Percentiles rank a stretch among this genome's conserved stretches.
phyloP scores from a whole-genome alignment of 2,113 vertebrate species.

The Heteronetta atricapilla region DNA sequence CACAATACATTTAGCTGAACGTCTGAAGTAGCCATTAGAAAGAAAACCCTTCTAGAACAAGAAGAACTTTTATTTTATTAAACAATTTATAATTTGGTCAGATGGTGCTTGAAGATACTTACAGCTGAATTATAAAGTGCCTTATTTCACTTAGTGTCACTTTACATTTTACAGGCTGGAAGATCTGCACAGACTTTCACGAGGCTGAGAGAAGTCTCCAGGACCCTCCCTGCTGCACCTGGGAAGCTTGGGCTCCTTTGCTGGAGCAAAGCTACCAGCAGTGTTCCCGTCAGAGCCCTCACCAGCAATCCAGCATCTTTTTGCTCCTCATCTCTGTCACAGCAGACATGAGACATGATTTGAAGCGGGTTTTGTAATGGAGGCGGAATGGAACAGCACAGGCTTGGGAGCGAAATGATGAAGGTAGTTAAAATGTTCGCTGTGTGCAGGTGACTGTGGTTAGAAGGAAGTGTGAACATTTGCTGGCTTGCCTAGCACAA shows the following conservation, averaged over 20 bases:
- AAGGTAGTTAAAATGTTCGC: conserved; percentile 27
- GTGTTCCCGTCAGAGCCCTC: conserved; percentile 5
- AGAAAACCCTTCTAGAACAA: conserved; percentile 13
- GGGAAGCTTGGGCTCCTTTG: conserved; percentile 16
- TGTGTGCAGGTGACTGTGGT: conserved; percentile 54
- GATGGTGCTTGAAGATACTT: conserved; percentile 29
- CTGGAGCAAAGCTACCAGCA: background rate
- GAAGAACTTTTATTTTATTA: conserved; percentile 52
- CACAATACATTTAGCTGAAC: conserved; percentile 48
- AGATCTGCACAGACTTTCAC: conserved; percentile 22
- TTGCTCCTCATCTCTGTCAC: conserved; percentile 30
- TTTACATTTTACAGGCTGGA: conserved; percentile 51
- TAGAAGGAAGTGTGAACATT: conserved; percentile 53
- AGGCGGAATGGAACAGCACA: conserved; percentile 15
- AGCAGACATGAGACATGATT: background rate
- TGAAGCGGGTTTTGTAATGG: conserved; percentile 20
- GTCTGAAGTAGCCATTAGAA: conserved; percentile 50
- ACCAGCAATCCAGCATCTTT: conserved; percentile 24
- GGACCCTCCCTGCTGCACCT: background rate
- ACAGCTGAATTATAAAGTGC: conserved; percentile 41
- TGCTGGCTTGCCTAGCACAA: conserved; percentile 57
- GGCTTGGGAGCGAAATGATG: conserved; percentile 9
- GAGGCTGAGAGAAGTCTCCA: background rate
- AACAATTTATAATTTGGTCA: conserved; percentile 13
- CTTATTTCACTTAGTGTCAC: conserved; percentile 63